Evolutionary conservation across 1,140 invertebrate species (phyloP).

Genomic region (Cydia amplana): DNA sequence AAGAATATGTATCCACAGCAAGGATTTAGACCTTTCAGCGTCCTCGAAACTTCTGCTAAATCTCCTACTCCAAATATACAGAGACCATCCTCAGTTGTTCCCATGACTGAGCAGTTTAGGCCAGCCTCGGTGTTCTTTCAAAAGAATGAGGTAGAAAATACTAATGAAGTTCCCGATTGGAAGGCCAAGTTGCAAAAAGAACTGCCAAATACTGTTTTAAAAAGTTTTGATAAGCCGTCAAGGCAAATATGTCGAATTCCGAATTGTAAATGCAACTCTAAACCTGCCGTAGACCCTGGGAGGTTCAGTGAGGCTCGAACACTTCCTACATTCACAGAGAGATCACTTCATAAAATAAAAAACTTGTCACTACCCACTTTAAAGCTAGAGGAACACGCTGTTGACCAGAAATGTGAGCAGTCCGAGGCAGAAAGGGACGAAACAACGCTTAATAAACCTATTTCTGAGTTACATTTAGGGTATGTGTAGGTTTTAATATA

Average conservation of each 20-base stretch:
- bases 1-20: constrained; percentile 53
- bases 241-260: constrained; percentile 68
- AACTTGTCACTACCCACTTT: constrained; percentile 71
- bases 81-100: constrained; percentile 67
- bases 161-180: constrained; percentile 63
- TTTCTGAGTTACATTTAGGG: constrained; percentile 85
- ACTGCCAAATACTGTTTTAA: constrained; percentile 47
- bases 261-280: constrained; percentile 69
- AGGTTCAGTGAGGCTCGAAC: constrained; percentile 64
- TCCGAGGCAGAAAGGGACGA: constrained; percentile 62
- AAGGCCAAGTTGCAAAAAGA: constrained; percentile 63
- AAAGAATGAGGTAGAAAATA: constrained; percentile 51
- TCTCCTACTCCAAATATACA: constrained; percentile 58
- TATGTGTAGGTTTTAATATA: constrained; percentile 79
- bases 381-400: constrained; percentile 67
- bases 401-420: constrained; percentile 53
- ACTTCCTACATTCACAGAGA: constrained; percentile 56
- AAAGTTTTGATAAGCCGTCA: constrained; percentile 57
- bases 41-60: constrained; percentile 63
- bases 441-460: constrained; percentile 59
- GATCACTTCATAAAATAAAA: constrained; percentile 61
- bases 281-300: constrained; percentile 42
- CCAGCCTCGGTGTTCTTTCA: constrained; percentile 69
- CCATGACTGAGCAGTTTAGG: constrained; percentile 64
- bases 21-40: constrained; percentile 66